These are phyloP conservation scores for Benthosema pterotum DNA, from an alignment of 2,797 vertebrate species.

Conservation along the genomic window DNA sequence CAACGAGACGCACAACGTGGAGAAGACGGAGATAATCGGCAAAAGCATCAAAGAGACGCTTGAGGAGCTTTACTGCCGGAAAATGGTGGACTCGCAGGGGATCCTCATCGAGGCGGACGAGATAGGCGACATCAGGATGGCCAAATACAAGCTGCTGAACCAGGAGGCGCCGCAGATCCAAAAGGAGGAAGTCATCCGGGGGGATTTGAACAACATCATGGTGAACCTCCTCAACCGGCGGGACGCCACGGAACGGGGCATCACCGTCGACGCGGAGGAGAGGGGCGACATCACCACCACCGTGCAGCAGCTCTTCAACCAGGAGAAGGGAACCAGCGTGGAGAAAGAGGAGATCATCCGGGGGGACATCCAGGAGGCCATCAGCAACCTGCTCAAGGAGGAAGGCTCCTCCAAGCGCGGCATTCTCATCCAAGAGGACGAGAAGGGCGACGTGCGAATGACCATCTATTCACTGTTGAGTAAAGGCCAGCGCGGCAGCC, in stretches of 20 bases:
- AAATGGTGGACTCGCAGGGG: conserved; percentile 89
- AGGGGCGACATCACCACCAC: conserved; percentile 87
- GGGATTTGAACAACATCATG: conserved; percentile 90
- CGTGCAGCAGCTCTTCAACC: conserved; percentile 86
- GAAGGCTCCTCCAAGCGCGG: conserved; percentile 84
- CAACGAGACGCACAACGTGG: conserved; percentile 78
- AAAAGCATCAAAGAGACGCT: conserved; percentile 91
- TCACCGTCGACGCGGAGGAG: conserved; percentile 85
- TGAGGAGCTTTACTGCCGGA: conserved; percentile 87
- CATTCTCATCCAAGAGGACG: conserved; percentile 92
- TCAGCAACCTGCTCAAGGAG: conserved; percentile 84
- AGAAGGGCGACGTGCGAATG: conserved; percentile 92
- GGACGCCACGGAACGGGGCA: conserved; percentile 76
- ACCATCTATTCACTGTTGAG: conserved; percentile 93
- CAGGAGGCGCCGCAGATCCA: conserved; percentile 88
- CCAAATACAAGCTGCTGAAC: conserved; percentile 91
- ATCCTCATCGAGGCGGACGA: conserved; percentile 92
- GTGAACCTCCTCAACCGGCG: conserved; percentile 87
- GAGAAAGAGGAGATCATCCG: conserved; percentile 87
- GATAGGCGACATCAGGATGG: conserved; percentile 92
- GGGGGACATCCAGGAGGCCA: conserved; percentile 90
- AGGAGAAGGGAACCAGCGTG: conserved; percentile 75
- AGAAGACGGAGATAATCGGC: conserved; percentile 86
- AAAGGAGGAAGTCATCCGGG: conserved; percentile 87
- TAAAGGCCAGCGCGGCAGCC: conserved; percentile 70